phyloP scores from a whole-genome alignment of 2,797 vertebrate genomes.

The Amniataba percoides region DNA sequence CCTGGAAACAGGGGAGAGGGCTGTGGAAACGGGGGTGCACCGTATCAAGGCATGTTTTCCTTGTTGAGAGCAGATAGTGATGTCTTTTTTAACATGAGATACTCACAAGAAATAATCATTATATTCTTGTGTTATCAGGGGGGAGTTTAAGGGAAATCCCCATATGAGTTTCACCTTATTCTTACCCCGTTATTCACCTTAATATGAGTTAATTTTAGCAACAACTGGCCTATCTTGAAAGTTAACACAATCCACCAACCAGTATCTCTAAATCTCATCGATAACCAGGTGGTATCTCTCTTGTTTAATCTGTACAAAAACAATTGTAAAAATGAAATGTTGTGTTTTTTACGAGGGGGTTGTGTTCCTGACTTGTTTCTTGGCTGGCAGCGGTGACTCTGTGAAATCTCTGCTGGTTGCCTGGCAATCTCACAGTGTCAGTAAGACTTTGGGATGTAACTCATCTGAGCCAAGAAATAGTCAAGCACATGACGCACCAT shows the following conservation, averaged over 20 bases:
- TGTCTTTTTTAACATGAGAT: constrained; percentile 9
- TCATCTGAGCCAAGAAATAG: neutral
- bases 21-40: constrained; percentile 11
- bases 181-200: neutral
- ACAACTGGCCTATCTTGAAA: neutral
- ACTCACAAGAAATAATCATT: neutral
- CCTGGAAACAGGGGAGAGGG: constrained; percentile 67
- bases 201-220: neutral
- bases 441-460: no score
- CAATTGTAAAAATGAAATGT: neutral
- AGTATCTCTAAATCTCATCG: neutral
- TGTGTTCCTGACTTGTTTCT: neutral
- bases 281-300: neutral
- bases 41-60: constrained; percentile 34
- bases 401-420: no score
- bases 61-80: constrained; percentile 13
- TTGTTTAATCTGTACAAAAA: neutral
- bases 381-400: no score
- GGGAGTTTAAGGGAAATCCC: constrained; percentile 3
- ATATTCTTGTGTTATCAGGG: constrained; percentile 1
- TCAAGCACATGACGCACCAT: neutral
- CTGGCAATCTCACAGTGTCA: no score
- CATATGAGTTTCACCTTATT: constrained; percentile 17
- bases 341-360: neutral
- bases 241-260: neutral